phyloP scores from a whole-genome alignment of 2,797 vertebrate species.

The Poeciliopsis gracilis region DNA sequence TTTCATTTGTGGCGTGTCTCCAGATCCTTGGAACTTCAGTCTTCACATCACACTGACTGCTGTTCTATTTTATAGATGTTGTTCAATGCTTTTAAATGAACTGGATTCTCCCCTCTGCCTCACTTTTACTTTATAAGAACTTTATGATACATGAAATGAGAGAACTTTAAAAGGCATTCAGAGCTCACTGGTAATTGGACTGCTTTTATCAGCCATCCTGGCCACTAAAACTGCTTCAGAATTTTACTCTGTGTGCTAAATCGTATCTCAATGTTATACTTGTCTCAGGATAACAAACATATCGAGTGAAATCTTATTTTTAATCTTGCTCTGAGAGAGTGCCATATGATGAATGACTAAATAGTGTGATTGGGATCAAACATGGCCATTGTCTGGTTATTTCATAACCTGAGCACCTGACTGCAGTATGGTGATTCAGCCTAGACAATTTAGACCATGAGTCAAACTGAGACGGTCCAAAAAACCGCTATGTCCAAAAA shows the following conservation, averaged over 20 bases:
- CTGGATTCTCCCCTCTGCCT: neutral
- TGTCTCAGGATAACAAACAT: neutral
- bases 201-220: neutral
- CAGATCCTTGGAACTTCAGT: neutral
- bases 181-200: neutral
- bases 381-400: neutral
- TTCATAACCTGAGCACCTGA: neutral
- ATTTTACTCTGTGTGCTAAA: neutral
- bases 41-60: neutral
- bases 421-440: neutral
- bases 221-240: neutral
- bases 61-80: neutral
- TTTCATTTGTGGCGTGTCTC: neutral
- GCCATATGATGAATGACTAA: neutral
- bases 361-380: neutral
- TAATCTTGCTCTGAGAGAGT: neutral
- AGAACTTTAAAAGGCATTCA: neutral
- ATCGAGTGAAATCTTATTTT: neutral
- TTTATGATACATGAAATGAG: constrained; percentile 4
- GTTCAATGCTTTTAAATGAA: neutral
- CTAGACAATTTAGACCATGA: neutral
- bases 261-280: neutral
- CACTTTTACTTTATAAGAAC: neutral
- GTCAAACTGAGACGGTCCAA: neutral
- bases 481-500: too few species aligned